Conservation (phyloP, 2,113 vertebrate genomes). For the Neogale vison region DNA sequence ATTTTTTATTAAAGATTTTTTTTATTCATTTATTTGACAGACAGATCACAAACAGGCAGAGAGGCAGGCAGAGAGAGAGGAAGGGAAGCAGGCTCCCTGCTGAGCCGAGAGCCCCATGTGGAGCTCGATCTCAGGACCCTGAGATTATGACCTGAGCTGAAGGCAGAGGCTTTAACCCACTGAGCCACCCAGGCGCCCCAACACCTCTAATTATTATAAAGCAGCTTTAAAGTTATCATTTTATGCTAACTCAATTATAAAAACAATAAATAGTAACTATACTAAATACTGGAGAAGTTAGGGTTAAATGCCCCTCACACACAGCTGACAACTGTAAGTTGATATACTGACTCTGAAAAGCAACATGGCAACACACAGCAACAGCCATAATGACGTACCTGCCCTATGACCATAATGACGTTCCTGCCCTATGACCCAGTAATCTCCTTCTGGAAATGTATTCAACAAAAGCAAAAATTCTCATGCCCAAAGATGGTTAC, state of each 20-base stretch:
- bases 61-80: too few relatives aligned
- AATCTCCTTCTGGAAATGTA: constrained; percentile 22
- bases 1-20: neutral
- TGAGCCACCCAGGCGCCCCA: too few relatives aligned
- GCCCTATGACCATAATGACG: neutral
- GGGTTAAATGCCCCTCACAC: constrained; percentile 16
- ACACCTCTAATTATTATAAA: neutral
- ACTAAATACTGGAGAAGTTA: neutral
- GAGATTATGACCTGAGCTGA: too few relatives aligned
- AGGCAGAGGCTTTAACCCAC: too few relatives aligned
- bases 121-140: too few relatives aligned
- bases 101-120: too few relatives aligned
- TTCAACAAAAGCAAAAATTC: constrained; percentile 15
- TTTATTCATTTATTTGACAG: too few relatives aligned
- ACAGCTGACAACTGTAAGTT: neutral
- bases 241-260: constrained; percentile 24
- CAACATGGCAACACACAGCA: neutral
- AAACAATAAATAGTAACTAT: constrained; percentile 22
- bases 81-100: too few relatives aligned
- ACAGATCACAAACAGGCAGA: too few relatives aligned
- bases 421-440: neutral
- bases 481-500: neutral
- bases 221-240: neutral
- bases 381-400: neutral
- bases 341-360: neutral